Evolutionary conservation across 2,113 vertebrate genomes (phyloP).

Genomic region (Lanius ludovicianus): DNA sequence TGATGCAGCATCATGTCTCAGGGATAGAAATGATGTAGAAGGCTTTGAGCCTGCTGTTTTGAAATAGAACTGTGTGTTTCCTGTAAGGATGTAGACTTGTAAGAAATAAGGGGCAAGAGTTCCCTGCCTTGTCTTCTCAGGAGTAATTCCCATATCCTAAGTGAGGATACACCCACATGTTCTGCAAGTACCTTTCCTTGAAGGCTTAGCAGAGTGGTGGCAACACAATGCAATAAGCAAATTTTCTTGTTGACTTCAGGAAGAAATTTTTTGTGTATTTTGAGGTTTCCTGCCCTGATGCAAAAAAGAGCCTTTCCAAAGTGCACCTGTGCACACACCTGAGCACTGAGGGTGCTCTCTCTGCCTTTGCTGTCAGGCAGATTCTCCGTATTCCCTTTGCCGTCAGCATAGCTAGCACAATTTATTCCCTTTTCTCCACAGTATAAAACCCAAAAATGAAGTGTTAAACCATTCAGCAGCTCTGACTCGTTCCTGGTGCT

Average conservation of each 20-base stretch:
- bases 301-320: neutral
- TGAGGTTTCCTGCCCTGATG: neutral
- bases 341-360: neutral
- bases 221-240: neutral
- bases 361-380: neutral
- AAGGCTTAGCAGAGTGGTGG: neutral
- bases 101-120: neutral
- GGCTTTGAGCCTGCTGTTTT: neutral
- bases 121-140: neutral
- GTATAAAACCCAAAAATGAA: neutral
- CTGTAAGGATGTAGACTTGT: neutral
- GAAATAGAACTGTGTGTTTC: neutral
- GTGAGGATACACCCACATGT: neutral
- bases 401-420: neutral
- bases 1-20: neutral
- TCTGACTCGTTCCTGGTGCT: neutral
- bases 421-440: neutral
- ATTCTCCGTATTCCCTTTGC: neutral
- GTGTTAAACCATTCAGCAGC: neutral
- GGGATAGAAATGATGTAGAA: neutral
- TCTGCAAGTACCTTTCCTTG: neutral
- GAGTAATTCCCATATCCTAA: neutral
- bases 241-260: neutral
- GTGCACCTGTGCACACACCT: rapidly evolving
- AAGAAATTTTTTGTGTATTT: neutral